A percentile compares a stretch with the other conserved stretches of the same genome.
phyloP scores from a whole-genome alignment of 1,140 invertebrate species.

The Stenopsyche tienmushanensis region DNA sequence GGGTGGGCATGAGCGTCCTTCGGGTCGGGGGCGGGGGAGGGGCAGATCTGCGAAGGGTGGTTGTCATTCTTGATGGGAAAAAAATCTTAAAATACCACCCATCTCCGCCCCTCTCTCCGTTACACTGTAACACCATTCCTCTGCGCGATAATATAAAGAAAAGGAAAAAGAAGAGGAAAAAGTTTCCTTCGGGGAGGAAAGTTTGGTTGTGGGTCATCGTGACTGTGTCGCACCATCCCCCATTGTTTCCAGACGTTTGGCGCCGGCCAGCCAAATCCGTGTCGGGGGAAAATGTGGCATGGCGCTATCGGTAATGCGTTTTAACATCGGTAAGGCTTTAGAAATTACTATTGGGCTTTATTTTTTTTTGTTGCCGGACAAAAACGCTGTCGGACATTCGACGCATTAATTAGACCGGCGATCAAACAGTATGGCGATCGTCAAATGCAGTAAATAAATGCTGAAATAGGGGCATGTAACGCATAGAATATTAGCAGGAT shows the following conservation, averaged over 20 bases:
- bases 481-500: no score
- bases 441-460: no score
- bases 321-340: no score
- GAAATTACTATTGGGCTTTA: no score
- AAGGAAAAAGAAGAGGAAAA: constrained; percentile 9
- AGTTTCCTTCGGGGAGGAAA: constrained; percentile 7
- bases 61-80: constrained; percentile 32
- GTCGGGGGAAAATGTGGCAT: background rate
- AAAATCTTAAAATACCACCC: constrained; percentile 35
- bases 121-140: constrained; percentile 14
- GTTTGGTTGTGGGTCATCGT: constrained; percentile 27
- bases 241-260: constrained; percentile 23
- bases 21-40: background rate
- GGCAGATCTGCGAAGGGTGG: constrained; percentile 4
- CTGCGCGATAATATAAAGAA: constrained; percentile 10
- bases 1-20: background rate
- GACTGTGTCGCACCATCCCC: constrained; percentile 13
- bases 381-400: no score
- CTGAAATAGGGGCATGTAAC: no score
- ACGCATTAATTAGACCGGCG: no score
- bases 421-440: no score
- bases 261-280: background rate
- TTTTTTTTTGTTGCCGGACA: no score
- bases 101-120: background rate
- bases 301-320: no score